Evolutionary conservation across 2,797 vertebrate species (phyloP).

Genomic region (Sparus aurata): DNA sequence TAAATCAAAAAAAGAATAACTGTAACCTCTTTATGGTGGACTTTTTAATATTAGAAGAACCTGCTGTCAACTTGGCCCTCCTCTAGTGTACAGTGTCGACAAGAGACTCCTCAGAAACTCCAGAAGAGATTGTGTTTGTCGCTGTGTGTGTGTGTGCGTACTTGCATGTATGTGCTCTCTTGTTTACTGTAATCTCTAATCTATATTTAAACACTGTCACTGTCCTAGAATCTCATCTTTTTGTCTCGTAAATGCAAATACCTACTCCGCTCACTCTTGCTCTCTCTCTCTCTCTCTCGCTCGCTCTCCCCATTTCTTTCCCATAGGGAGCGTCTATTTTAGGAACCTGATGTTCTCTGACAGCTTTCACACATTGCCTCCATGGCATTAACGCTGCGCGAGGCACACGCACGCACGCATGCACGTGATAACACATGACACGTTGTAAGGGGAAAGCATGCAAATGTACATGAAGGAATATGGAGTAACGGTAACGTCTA

Average conservation of each 20-base stretch:
- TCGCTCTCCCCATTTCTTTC: conserved; percentile 31
- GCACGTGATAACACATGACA: conserved; percentile 17
- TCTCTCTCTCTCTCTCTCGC: conserved; percentile 26
- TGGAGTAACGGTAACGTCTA: conserved; percentile 54
- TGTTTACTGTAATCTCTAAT: conserved; percentile 64
- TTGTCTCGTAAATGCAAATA: conserved; percentile 64
- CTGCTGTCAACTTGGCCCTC: conserved; percentile 20
- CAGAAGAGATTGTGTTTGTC: conserved; percentile 5
- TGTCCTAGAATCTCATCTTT: conserved; percentile 63
- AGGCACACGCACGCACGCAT: conserved; percentile 18
- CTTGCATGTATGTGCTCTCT: background rate
- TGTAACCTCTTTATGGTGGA: background rate
- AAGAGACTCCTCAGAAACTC: conserved; percentile 38
- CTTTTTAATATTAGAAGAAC: background rate
- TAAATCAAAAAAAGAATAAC: background rate
- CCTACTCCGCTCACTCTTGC: conserved; percentile 19
- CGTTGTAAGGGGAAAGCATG: conserved; percentile 22
- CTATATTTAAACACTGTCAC: conserved; percentile 72
- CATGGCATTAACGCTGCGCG: conserved; percentile 54
- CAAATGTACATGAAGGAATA: conserved; percentile 34
- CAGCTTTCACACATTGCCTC: conserved; percentile 77
- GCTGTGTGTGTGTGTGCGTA: conserved; percentile 2
- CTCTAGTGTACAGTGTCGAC: conserved; percentile 12
- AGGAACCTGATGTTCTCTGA: conserved; percentile 79
- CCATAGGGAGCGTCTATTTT: conserved; percentile 76